A percentile compares a stretch with the other conserved stretches of the same genome.
phyloP scores from a whole-genome alignment of 1,140 invertebrate genomes.

The Drosophila tsacasi region DNA sequence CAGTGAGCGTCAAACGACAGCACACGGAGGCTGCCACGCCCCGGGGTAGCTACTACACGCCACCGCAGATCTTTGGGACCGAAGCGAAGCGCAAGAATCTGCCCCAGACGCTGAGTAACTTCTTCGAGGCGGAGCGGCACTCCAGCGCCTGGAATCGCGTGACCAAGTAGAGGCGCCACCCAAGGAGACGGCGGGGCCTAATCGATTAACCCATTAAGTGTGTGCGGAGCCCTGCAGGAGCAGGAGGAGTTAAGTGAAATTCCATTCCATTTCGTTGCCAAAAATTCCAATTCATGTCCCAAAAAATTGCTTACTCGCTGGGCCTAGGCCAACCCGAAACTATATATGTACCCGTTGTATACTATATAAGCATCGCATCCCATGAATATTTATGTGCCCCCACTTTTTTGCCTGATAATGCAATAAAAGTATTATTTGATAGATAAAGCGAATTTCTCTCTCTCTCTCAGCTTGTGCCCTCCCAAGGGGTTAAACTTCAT shows the following conservation, averaged over 20 bases:
- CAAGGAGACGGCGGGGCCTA: slow-evolving; percentile 21
- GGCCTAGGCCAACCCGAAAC: slow-evolving; percentile 10
- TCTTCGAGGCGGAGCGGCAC: slow-evolving; percentile 64
- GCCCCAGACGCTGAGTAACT: slow-evolving; percentile 61
- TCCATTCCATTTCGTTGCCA: slow-evolving; percentile 52
- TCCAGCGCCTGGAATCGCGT: slow-evolving; percentile 73
- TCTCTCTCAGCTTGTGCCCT: neutral
- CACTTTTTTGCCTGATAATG: slow-evolving; percentile 41
- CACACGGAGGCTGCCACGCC: slow-evolving; percentile 40
- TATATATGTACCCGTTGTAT: slow-evolving; percentile 19
- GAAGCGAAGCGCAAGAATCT: slow-evolving; percentile 62
- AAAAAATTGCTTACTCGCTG: slow-evolving; percentile 23
- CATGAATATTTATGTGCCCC: slow-evolving; percentile 53
- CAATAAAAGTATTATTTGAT: slow-evolving; percentile 58
- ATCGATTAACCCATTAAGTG: slow-evolving; percentile 68
- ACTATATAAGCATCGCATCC: slow-evolving; percentile 46
- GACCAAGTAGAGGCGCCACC: slow-evolving; percentile 55
- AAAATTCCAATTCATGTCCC: slow-evolving; percentile 46
- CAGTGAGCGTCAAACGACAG: slow-evolving; percentile 17
- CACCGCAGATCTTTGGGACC: slow-evolving; percentile 60
- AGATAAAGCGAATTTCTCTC: slow-evolving; percentile 37
- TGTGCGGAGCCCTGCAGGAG: slow-evolving; percentile 38
- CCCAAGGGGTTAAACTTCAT: slow-evolving; percentile 54
- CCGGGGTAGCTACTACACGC: slow-evolving; percentile 42
- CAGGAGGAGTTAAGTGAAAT: slow-evolving; percentile 32